Evolutionary conservation across 2,888 invertebrate genomes (phyloP).

Genomic region (Proisotoma minuta): DNA sequence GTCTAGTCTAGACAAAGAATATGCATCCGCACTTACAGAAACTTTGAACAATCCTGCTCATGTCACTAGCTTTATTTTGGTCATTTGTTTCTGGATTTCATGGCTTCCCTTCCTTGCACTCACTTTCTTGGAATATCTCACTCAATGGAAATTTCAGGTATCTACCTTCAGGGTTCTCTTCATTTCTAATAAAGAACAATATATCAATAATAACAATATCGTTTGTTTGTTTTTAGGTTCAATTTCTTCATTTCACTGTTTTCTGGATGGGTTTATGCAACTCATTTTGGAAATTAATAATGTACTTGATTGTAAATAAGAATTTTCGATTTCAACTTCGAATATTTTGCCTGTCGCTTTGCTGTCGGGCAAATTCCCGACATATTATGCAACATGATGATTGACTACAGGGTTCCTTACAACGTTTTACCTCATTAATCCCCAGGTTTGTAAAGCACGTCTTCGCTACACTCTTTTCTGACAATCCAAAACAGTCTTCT

Average conservation of each 20-base stretch:
- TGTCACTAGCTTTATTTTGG: slow-evolving; percentile 89
- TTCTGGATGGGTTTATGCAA: slow-evolving; percentile 94
- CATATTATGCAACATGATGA: slow-evolving; percentile 50
- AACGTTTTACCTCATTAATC: background rate
- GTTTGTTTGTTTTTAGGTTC: slow-evolving; percentile 57
- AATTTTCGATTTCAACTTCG: slow-evolving; percentile 86
- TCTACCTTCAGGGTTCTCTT: background rate
- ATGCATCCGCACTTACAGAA: slow-evolving; percentile 82
- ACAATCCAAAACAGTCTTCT: background rate
- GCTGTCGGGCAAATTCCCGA: slow-evolving; percentile 78
- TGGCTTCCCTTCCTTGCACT: slow-evolving; percentile 89
- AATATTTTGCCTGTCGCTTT: slow-evolving; percentile 80
- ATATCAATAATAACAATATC: background rate
- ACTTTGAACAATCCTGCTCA: slow-evolving; percentile 65
- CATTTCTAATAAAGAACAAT: background rate
- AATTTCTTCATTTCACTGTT: slow-evolving; percentile 83
- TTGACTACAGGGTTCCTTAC: slow-evolving; percentile 36
- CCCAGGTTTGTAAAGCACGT: slow-evolving; percentile 2
- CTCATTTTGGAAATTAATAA: slow-evolving; percentile 91
- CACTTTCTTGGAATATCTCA: slow-evolving; percentile 64
- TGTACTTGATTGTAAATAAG: slow-evolving; percentile 82
- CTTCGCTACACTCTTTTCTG: background rate
- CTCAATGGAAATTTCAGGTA: slow-evolving; percentile 47
- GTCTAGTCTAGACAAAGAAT: slow-evolving; percentile 86
- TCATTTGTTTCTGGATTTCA: slow-evolving; percentile 83